Percentiles rank a stretch among this genome's conserved stretches.
Evolutionary conservation across 2,113 vertebrate species (phyloP).

Genomic region (Poeciliopsis turrubarensis): DNA sequence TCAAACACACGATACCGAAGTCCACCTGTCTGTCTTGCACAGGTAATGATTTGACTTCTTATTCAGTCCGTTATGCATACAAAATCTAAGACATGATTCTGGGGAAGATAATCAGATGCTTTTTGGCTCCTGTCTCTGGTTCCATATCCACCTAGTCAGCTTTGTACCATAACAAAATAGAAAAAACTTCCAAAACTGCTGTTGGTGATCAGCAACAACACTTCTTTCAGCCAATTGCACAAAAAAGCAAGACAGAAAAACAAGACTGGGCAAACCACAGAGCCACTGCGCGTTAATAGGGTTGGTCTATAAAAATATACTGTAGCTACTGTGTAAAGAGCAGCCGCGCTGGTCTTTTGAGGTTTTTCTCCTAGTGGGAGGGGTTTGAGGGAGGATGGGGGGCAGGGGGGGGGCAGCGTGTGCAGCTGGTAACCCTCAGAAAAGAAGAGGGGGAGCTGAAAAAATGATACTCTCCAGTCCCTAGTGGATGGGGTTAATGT

Average conservation of each 20-base stretch:
- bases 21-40: constrained; percentile 29
- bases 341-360: constrained; percentile 86
- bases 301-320: constrained; percentile 88
- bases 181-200: constrained; percentile 75
- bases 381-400: too few relatives aligned
- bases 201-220: constrained; percentile 85
- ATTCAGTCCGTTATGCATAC: constrained; percentile 34
- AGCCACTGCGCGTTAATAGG: constrained; percentile 65
- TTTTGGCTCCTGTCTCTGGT: constrained; percentile 32
- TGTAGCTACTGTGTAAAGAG: constrained; percentile 83
- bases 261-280: constrained; percentile 24
- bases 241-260: constrained; percentile 27
- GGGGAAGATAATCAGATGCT: constrained; percentile 45
- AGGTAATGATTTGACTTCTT: constrained; percentile 24
- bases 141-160: constrained; percentile 39
- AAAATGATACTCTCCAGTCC: constrained; percentile 56
- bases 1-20: constrained; percentile 16
- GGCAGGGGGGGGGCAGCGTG: constrained; percentile 9
- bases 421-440: constrained; percentile 56
- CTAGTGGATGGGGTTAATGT: constrained; percentile 98
- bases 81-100: constrained; percentile 36
- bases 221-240: constrained; percentile 84
- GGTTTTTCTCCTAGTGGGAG: constrained; percentile 64
- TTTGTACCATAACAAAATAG: constrained; percentile 88
- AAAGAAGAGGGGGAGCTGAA: constrained; percentile 38